Base-by-base conservation (phyloP, 2,888 invertebrate species). In the Drosophila diplacantha region DNA sequence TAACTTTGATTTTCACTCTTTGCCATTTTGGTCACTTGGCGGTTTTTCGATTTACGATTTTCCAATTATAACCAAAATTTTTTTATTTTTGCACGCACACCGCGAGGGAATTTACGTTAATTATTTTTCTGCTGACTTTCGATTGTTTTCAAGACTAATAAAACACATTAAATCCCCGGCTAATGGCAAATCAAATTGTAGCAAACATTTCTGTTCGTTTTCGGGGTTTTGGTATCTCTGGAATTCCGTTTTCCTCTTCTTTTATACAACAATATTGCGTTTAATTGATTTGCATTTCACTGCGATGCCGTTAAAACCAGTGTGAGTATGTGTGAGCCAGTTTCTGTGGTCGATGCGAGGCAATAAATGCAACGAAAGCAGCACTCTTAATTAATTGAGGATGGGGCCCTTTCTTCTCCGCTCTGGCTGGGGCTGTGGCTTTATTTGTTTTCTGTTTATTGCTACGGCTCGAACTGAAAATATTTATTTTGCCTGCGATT, bases 81-180 rank as follows among this genome's bases (percentile, higher is more conserved):
- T 34, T 29, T 14, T 14, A 47, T 50, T 61, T 68, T 70, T 70
- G 56, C 73, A 78, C 78, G 67, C 62, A 64, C 71, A 73, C 64
- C 46, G 49, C 12, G 24, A 2, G 2, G 32, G 44, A 59, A 46
- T 64, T 66, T 29, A 44, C 12, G 53, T 75, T 79, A 67, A 70
- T 72, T 69, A 74, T 63, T 70, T 75, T 65, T 72, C 60, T 6
- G 60, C 64, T 54, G 44, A 77, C 78, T 78, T 78, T 78, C 70
- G 62, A 70, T 52, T 70, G 56, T 77, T 77, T 77, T 77, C 71
- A 80, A 71, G 81, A 78, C 69, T 72, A 69, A 65, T 68, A 73
- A 75, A 75, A 56, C 74, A 69, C 63, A 61, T 59, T 66, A 44
- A 69, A 56, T 65, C 50, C 51, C 49, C 38, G 49, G 56, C 59